Evolutionary conservation across 1,140 invertebrate genomes (phyloP).

Genomic region (Pseudomyrmex cubaensis): DNA sequence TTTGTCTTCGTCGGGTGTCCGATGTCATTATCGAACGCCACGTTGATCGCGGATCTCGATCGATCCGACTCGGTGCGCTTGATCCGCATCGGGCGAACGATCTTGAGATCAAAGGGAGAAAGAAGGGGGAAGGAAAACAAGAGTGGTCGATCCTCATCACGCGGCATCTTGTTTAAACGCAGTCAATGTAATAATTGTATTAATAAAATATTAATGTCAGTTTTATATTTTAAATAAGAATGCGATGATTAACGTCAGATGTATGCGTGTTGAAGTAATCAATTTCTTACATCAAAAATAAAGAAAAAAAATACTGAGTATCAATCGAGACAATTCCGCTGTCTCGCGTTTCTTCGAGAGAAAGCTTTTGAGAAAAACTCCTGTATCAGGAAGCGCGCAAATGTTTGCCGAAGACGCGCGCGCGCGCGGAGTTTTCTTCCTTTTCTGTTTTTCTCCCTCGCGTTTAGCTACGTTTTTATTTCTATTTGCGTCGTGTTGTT

Average conservation of each 20-base stretch:
- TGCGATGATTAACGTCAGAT: too few species aligned
- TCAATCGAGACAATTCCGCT: constrained; percentile 20
- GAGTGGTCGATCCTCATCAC: too few species aligned
- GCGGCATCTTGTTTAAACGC: too few species aligned
- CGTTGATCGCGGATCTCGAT: constrained; percentile 35
- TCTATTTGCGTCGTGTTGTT: constrained; percentile 70
- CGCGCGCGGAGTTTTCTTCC: background rate
- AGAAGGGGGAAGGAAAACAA: too few species aligned
- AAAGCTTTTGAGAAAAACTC: constrained; percentile 35
- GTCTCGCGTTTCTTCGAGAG: constrained; percentile 9
- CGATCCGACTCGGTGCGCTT: constrained; percentile 6
- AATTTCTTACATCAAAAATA: too few species aligned
- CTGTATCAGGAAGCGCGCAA: constrained; percentile 46
- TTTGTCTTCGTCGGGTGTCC: constrained; percentile 29
- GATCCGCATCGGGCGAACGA: background rate
- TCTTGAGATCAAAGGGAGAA: background rate
- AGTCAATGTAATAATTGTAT: too few species aligned
- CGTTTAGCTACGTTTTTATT: constrained; percentile 66
- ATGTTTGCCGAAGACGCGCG: constrained; percentile 38
- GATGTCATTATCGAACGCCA: constrained; percentile 27
- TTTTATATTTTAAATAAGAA: too few species aligned
- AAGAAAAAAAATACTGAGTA: background rate
- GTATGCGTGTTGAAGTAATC: too few species aligned
- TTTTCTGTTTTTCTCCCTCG: background rate
- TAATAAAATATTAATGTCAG: too few species aligned